Conservation (phyloP, 2,797 vertebrate species). For the Artibeus jamaicensis region DNA sequence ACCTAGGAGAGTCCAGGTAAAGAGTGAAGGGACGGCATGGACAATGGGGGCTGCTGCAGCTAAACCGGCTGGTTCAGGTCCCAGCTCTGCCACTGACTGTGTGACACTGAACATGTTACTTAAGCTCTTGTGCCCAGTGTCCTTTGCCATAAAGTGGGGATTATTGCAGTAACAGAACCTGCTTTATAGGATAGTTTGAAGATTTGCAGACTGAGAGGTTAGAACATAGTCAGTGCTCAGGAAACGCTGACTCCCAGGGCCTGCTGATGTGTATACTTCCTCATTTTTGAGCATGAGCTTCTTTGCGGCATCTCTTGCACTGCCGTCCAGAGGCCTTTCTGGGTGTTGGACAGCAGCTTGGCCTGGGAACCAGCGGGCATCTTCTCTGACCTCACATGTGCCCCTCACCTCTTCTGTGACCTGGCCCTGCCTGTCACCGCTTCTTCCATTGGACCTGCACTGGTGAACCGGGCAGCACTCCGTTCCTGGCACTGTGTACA, state of each 20-base stretch:
- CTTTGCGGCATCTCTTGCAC: neutral
- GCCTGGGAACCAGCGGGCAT: neutral
- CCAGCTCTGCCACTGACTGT: neutral
- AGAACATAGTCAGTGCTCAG: fast-evolving
- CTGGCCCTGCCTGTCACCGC: fast-evolving
- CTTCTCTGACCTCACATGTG: neutral
- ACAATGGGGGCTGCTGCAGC: neutral
- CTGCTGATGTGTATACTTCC: neutral
- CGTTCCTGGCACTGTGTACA: neutral
- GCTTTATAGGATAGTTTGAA: neutral
- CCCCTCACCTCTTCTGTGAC: neutral
- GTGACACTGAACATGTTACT: neutral
- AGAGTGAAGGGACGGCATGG: neutral
- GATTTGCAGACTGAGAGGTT: neutral
- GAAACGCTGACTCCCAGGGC: neutral
- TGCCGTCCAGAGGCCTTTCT: no score
- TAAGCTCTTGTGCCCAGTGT: neutral
- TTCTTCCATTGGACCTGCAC: neutral
- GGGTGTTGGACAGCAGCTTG: neutral
- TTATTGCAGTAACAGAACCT: neutral
- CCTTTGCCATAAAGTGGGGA: neutral
- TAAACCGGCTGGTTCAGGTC: neutral
- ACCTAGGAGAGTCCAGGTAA: neutral
- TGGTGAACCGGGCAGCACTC: neutral
- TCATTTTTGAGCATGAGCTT: neutral